Percentiles rank a stretch among this genome's conserved stretches.
These are phyloP conservation scores for Pissodes strobi DNA, from an alignment of 1,140 invertebrate genomes.

Conservation along the genomic window DNA sequence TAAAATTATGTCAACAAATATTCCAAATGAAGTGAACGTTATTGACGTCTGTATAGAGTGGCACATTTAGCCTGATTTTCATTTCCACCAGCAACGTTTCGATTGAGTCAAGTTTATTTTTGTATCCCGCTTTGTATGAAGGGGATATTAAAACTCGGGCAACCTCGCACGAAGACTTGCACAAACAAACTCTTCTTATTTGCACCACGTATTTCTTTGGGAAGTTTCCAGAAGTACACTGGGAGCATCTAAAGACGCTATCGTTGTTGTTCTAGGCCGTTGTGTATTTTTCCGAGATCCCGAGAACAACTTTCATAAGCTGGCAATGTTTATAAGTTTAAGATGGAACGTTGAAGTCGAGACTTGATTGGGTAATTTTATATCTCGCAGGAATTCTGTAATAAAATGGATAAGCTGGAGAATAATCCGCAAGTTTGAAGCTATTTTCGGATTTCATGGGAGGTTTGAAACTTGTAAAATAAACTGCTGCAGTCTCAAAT, in stretches of 20 bases:
- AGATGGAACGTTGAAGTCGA: conserved; percentile 10
- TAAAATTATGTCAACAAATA: too few relatives aligned
- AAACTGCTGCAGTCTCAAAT: too few relatives aligned
- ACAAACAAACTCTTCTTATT: conserved; percentile 28
- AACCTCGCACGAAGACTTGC: conserved; percentile 18
- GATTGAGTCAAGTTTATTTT: too few relatives aligned
- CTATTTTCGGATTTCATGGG: not conserved
- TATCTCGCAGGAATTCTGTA: conserved; percentile 14
- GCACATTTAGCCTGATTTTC: too few relatives aligned
- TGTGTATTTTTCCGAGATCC: conserved; percentile 15
- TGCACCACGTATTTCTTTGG: conserved; percentile 20
- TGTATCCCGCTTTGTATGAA: not conserved
- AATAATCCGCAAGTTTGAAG: not conserved
- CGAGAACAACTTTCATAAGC: conserved; percentile 26
- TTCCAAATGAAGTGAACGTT: too few relatives aligned
- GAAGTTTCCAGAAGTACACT: conserved; percentile 25
- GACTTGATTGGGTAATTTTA: conserved; percentile 25
- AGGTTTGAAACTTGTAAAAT: not conserved
- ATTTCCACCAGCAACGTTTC: too few relatives aligned
- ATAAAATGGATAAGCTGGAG: conserved; percentile 13
- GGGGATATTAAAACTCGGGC: conserved; percentile 10
- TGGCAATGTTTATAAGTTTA: conserved; percentile 31
- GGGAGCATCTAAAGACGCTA: conserved; percentile 10
- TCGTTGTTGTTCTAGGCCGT: conserved; percentile 26
- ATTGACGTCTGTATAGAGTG: too few relatives aligned